Conservation (phyloP, 2,888 invertebrate genomes). For the Brachycybe producta region DNA sequence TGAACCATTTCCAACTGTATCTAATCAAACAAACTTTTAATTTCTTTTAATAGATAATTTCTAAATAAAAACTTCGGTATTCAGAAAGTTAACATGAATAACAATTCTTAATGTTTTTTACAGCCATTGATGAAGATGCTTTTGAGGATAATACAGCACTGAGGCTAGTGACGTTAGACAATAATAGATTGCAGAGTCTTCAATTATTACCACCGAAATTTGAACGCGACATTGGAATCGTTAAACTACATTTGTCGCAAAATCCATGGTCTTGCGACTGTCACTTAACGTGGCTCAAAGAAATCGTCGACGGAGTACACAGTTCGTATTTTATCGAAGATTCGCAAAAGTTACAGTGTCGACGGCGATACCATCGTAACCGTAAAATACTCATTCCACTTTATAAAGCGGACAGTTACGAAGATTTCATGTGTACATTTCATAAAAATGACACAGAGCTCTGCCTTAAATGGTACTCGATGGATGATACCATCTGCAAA, state of each 20-base stretch:
- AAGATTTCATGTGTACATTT: constrained; percentile 11
- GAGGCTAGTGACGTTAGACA: background rate
- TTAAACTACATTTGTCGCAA: background rate
- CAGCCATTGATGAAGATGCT: background rate
- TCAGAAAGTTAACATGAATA: constrained; percentile 6
- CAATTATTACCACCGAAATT: constrained; percentile 1
- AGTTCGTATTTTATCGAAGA: too few relatives aligned
- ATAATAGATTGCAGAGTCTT: background rate
- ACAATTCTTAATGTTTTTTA: too few relatives aligned
- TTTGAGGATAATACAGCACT: background rate
- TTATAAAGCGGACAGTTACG: background rate
- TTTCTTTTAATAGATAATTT: too few relatives aligned
- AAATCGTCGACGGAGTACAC: background rate
- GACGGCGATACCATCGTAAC: background rate
- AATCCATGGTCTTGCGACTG: constrained; percentile 15
- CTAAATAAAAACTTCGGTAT: too few relatives aligned
- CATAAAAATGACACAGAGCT: background rate
- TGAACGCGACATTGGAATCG: background rate
- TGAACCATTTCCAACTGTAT: too few relatives aligned
- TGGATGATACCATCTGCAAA: background rate
- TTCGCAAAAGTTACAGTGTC: background rate
- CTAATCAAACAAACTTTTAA: too few relatives aligned
- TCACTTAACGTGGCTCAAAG: constrained; percentile 2
- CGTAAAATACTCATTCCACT: too few relatives aligned
- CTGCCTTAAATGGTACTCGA: background rate